phyloP scores from a whole-genome alignment of 2,113 vertebrate species.

The Himantopus leucocephalus region DNA sequence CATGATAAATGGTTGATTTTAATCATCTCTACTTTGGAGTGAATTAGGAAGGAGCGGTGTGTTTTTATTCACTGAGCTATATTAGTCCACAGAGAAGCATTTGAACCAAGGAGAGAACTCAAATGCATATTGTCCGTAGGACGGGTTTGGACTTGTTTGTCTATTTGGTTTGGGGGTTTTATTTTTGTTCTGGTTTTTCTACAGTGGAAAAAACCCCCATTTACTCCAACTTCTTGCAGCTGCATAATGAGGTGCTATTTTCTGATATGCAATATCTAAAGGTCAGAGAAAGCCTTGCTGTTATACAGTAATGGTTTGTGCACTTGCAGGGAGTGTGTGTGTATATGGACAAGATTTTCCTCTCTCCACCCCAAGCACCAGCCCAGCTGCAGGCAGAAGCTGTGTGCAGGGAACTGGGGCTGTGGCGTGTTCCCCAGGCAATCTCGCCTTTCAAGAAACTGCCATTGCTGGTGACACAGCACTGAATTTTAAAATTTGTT shows the following conservation, averaged over 20 bases:
- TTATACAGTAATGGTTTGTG: not conserved
- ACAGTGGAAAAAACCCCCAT: not conserved
- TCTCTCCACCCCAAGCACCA: not conserved
- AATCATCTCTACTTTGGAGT: conserved; percentile 41
- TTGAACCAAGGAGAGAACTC: not conserved
- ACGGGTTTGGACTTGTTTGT: not conserved
- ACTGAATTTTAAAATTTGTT: not conserved
- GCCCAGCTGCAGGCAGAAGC: not conserved
- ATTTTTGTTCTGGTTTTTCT: not conserved
- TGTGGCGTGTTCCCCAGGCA: accelerated
- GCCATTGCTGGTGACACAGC: not conserved
- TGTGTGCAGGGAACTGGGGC: not conserved
- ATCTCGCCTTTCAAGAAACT: not conserved
- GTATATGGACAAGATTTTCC: not conserved
- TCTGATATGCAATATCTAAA: conserved; percentile 6
- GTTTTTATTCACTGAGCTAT: conserved; percentile 17
- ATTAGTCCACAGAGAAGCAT: not conserved
- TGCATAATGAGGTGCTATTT: conserved; percentile 17
- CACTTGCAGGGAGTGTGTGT: not conserved
- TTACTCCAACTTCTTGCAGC: not conserved
- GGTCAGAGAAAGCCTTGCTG: conserved; percentile 42
- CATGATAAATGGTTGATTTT: conserved; percentile 48
- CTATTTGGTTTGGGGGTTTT: not conserved
- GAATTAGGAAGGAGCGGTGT: conserved; percentile 37
- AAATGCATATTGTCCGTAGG: not conserved